These are phyloP conservation scores for Pangasius macronema DNA, from an alignment of 2,797 vertebrate species.

Conservation along the genomic window DNA sequence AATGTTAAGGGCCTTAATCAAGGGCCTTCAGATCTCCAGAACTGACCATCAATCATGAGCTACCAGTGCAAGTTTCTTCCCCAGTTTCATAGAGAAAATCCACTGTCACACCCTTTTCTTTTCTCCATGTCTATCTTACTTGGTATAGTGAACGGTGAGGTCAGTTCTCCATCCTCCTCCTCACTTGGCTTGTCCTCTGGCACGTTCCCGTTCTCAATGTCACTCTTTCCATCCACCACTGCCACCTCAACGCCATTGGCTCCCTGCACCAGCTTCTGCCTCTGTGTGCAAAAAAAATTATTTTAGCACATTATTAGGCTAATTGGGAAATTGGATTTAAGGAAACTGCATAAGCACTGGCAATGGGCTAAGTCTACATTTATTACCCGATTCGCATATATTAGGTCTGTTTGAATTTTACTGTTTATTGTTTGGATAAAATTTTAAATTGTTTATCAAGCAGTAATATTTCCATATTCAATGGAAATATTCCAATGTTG, in stretches of 20 bases:
- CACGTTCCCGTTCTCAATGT: slow-evolving; percentile 92
- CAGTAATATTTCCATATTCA: background rate
- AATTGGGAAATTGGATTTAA: background rate
- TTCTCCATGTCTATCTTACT: slow-evolving; percentile 63
- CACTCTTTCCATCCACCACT: slow-evolving; percentile 85
- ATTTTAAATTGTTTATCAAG: background rate
- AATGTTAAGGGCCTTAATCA: background rate
- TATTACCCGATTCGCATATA: background rate
- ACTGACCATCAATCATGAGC: background rate
- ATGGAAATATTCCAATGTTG: background rate
- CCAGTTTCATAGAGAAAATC: background rate
- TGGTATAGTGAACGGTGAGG: slow-evolving; percentile 88
- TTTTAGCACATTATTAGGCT: background rate
- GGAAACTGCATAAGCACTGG: background rate
- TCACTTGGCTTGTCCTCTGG: slow-evolving; percentile 82
- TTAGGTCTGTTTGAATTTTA: background rate
- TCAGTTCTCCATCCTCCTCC: slow-evolving; percentile 73
- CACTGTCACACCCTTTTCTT: background rate
- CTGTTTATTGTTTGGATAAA: background rate
- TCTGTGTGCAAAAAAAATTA: slow-evolving; percentile 60
- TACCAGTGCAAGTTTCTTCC: background rate
- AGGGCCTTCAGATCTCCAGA: no score
- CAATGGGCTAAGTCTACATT: background rate
- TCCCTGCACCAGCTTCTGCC: slow-evolving; percentile 90
- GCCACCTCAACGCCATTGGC: slow-evolving; percentile 84